Evolutionary conservation across 2,113 vertebrate genomes (phyloP).

Genomic region (Smithornis capensis): DNA sequence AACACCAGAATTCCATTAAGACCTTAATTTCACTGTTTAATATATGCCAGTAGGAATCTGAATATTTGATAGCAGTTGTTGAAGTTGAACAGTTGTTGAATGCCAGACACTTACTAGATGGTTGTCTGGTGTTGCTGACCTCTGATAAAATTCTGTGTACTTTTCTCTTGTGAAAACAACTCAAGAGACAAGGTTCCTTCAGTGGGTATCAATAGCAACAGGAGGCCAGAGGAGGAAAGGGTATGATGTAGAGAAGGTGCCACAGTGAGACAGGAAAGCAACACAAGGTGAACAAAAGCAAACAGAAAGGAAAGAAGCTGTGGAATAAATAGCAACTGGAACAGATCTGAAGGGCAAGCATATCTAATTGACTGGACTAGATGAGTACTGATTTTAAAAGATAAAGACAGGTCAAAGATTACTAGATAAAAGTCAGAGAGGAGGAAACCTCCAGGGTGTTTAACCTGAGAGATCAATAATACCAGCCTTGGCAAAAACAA

Average conservation of each 20-base stretch:
- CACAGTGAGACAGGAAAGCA: background rate
- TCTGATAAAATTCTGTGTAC: background rate
- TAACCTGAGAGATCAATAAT: background rate
- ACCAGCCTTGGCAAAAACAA: background rate
- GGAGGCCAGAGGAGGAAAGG: background rate
- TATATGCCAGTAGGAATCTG: background rate
- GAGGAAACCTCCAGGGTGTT: background rate
- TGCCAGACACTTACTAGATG: background rate
- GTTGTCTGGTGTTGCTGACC: background rate
- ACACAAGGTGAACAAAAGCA: background rate
- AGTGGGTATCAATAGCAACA: background rate
- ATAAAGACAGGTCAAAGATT: background rate
- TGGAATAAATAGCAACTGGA: background rate
- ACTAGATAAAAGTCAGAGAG: background rate
- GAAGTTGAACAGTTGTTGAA: background rate
- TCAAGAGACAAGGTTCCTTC: background rate
- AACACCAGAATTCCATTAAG: background rate
- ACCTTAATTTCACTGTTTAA: background rate
- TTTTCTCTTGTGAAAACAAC: background rate
- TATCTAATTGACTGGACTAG: background rate
- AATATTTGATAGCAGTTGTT: background rate
- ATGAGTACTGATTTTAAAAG: constrained; percentile 20
- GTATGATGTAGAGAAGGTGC: background rate
- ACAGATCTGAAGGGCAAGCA: background rate
- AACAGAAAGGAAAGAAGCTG: background rate